Evolutionary conservation across 2,113 vertebrate species (phyloP).

Genomic region (Leucoraja erinaceus): DNA sequence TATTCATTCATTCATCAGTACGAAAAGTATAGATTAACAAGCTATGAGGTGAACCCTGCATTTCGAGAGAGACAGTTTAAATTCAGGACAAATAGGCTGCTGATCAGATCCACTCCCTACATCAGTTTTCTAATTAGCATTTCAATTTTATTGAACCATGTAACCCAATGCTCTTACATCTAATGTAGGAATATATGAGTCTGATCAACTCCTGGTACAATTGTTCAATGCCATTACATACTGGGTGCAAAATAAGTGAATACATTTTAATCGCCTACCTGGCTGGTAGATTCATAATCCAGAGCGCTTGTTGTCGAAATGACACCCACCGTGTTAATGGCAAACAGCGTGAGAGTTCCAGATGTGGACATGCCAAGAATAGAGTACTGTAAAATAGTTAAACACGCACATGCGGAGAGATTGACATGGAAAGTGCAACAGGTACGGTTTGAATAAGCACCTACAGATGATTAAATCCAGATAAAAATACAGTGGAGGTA

Average conservation of each 20-base stretch:
- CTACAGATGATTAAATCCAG: neutral
- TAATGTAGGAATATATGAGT: neutral
- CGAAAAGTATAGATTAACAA: too few relatives aligned
- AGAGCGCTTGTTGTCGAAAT: neutral
- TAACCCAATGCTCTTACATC: too few relatives aligned
- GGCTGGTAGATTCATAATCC: constrained; percentile 3
- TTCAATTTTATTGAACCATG: too few relatives aligned
- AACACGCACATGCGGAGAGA: neutral
- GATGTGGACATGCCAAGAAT: neutral
- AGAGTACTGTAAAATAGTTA: neutral
- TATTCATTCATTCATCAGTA: too few relatives aligned
- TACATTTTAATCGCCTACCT: neutral
- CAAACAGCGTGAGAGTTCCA: neutral
- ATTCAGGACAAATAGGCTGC: too few relatives aligned
- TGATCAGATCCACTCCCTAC: too few relatives aligned
- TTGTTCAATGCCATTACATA: neutral
- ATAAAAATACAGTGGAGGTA: neutral
- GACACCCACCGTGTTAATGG: neutral
- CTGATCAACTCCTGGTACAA: neutral
- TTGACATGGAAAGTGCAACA: neutral
- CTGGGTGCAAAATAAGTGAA: neutral
- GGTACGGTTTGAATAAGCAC: neutral
- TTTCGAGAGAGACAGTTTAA: too few relatives aligned
- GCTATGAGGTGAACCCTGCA: too few relatives aligned
- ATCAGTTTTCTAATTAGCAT: too few relatives aligned